phyloP scores from a whole-genome alignment of 2,888 invertebrate genomes.

The Hypselothyrea guttata region DNA sequence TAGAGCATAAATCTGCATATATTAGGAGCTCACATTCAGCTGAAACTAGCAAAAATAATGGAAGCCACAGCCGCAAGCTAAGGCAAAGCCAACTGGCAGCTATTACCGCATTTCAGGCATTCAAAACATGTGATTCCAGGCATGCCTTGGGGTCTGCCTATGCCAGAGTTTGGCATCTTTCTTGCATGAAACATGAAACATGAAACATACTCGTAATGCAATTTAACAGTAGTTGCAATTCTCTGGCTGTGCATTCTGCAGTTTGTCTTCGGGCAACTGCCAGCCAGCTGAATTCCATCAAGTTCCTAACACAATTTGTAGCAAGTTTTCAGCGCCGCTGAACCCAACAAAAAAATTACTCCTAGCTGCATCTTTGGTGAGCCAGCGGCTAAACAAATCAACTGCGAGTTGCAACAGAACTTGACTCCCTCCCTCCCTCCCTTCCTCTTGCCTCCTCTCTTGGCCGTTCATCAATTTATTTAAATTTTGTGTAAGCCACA shows the following conservation, averaged over 20 bases:
- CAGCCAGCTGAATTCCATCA: conserved; percentile 25
- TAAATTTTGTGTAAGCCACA: conserved; percentile 63
- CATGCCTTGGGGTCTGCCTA: conserved; percentile 6
- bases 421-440: conserved; percentile 3
- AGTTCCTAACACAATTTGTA: conserved; percentile 48
- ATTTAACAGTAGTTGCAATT: conserved; percentile 36
- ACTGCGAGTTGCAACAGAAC: conserved; percentile 17
- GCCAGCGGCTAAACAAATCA: conserved; percentile 51
- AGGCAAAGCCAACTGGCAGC: conserved; percentile 13
- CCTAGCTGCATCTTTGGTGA: conserved; percentile 18
- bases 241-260: not conserved
- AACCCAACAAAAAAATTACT: conserved; percentile 24
- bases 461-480: conserved; percentile 64
- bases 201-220: conserved; percentile 40
- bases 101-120: conserved; percentile 28
- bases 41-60: not conserved
- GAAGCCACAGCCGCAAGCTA: conserved; percentile 1
- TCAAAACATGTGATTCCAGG: conserved; percentile 11
- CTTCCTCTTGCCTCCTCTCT: not conserved
- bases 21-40: not conserved
- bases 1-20: not conserved
- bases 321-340: conserved; percentile 47
- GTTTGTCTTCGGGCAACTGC: conserved; percentile 24
- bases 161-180: conserved; percentile 2
- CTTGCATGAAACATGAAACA: too few species aligned